phyloP scores from a whole-genome alignment of 2,113 vertebrate species.

The Paramisgurnus dabryanus region DNA sequence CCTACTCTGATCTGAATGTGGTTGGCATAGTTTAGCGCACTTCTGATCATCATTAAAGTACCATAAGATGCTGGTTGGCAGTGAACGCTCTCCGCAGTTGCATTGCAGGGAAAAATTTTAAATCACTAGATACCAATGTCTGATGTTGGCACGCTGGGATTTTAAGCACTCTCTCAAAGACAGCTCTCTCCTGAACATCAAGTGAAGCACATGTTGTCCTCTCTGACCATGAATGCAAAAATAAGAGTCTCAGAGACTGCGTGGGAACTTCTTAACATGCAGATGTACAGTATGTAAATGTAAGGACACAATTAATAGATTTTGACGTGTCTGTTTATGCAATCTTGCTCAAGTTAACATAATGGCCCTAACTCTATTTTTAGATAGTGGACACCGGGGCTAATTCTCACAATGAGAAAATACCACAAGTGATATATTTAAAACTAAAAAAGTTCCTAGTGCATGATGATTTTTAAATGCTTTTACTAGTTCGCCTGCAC shows the following conservation, averaged over 20 bases:
- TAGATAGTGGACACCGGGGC: background rate
- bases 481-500: too few relatives aligned
- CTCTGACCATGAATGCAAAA: background rate
- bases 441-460: too few relatives aligned
- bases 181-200: slow-evolving; percentile 1
- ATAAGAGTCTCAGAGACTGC: slow-evolving; percentile 55
- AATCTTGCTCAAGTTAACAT: slow-evolving; percentile 59
- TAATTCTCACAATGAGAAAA: too few relatives aligned
- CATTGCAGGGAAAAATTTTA: slow-evolving; percentile 40
- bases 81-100: slow-evolving; percentile 51
- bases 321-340: slow-evolving; percentile 54
- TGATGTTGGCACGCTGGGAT: background rate
- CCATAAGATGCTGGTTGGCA: slow-evolving; percentile 37
- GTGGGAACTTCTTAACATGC: slow-evolving; percentile 64
- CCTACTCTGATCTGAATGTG: background rate
- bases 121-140: background rate
- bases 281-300: slow-evolving; percentile 70
- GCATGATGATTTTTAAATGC: too few relatives aligned
- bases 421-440: too few relatives aligned
- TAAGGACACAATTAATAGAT: slow-evolving; percentile 50
- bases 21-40: slow-evolving; percentile 38
- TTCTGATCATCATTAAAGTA: slow-evolving; percentile 42
- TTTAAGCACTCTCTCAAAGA: background rate
- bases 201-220: slow-evolving; percentile 1
- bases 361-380: slow-evolving; percentile 55